Evolutionary conservation across 2,797 vertebrate species (phyloP).

Genomic region (Lepilemur ruficaudatus): DNA sequence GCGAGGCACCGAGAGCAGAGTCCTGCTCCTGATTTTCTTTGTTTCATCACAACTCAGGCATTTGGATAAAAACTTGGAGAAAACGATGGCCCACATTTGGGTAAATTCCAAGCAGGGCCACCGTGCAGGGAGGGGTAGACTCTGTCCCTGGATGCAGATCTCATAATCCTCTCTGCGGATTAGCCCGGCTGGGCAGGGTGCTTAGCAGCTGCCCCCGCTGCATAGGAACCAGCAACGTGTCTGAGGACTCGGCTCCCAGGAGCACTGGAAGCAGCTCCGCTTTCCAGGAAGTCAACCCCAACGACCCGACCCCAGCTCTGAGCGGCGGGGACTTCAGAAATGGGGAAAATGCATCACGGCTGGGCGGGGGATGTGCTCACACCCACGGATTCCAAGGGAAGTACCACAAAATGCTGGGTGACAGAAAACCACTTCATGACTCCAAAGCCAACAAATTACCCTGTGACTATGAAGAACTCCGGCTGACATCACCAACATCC

Average conservation of each 20-base stretch:
- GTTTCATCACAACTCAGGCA: not conserved
- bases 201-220: not conserved
- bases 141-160: not conserved
- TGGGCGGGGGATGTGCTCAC: not conserved
- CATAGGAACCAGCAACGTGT: not conserved
- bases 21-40: not conserved
- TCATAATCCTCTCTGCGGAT: not conserved
- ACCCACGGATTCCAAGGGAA: not conserved
- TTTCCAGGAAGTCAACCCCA: slow-evolving; percentile 28
- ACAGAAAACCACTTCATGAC: not conserved
- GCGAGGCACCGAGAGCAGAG: not conserved
- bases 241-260: not conserved
- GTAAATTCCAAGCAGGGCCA: not conserved
- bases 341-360: not conserved
- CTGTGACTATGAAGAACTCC: not conserved
- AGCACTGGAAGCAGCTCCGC: not conserved
- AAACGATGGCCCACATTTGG: not conserved
- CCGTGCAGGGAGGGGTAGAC: not conserved
- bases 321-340: not conserved
- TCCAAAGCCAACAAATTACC: not conserved
- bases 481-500: not conserved
- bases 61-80: not conserved
- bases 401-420: not conserved
- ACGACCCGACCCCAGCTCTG: not conserved
- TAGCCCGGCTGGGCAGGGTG: not conserved